Evolutionary conservation across 2,888 invertebrate species (phyloP), one percentile per base, ranked within the genome.

Genomic region (Tuberolachnus salignus): DNA sequence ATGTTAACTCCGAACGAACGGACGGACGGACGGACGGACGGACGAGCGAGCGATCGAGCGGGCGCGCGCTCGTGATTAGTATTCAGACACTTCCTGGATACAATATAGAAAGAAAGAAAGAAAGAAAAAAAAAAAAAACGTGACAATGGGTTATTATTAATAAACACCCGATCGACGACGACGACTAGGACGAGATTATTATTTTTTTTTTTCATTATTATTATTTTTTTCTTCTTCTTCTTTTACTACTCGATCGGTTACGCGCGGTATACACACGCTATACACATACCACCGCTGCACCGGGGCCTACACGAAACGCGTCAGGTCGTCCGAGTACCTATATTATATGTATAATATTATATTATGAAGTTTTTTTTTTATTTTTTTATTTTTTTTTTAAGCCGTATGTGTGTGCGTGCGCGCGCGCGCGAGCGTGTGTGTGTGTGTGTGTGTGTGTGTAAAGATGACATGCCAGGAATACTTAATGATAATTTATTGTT

Each of bases 131-230:
- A 51, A 53, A 53, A 19, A 57, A 46, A 44, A 57, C 34, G 16
- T 49, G 57, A 78, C 69, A 78, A 69, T 78, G 59, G 67, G 34
- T 78, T 78, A 69, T 78, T 78, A 69, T 78, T 78, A 78, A 78
- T 78, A 69, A 49, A 66, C n/a, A n/a, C 34, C 59, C 19, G 34
- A 67, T 78, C 67, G 66, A 66, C 34, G 75, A 66, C 49, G 14
- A 46, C 51, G 61, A 46, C 34, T 51, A 63, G 19, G 61, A 46
- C 34, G 59, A 63, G 19, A 51, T 51, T 11, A 75, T 64, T 19
- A 73, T n/a, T n/a, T n/a, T n/a, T n/a, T n/a, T n/a, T n/a, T n/a
- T n/a, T n/a, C n/a, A n/a, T 75, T 66, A 72, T 34, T 21, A 16
- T 55, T 8, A 46, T 2, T 2, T 55, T 21, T 55, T 55, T 19